phyloP scores from a whole-genome alignment of 2,113 vertebrate genomes.

The Aix galericulata region DNA sequence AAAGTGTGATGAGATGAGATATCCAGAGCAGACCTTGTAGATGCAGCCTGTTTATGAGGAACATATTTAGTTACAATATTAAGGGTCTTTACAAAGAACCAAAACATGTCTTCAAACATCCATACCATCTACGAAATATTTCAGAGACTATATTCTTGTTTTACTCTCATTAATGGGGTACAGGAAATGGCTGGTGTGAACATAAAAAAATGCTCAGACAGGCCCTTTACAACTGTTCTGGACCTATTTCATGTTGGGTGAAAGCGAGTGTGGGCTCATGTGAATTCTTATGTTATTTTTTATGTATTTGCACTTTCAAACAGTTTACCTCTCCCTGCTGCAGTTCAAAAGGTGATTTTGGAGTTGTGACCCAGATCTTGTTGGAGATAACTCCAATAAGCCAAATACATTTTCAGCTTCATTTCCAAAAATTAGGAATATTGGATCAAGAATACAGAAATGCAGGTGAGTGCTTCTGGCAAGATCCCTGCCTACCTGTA shows the following conservation, averaged over 20 bases:
- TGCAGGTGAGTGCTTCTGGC: background rate
- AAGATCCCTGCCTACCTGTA: background rate
- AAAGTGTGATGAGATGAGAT: background rate
- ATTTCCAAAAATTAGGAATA: background rate
- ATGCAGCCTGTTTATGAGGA: background rate
- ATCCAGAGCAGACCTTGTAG: background rate
- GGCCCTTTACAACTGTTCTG: background rate
- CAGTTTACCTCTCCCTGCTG: background rate
- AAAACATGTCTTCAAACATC: background rate
- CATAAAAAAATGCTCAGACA: background rate
- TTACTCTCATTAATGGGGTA: background rate
- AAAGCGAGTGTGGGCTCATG: background rate
- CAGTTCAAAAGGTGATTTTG: background rate
- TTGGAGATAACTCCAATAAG: accelerated
- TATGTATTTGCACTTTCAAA: background rate
- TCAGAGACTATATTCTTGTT: background rate
- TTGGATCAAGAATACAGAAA: background rate
- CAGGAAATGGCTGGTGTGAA: background rate
- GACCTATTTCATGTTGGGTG: background rate
- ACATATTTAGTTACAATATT: background rate
- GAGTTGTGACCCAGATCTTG: background rate
- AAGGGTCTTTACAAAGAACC: background rate
- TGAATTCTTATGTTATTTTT: background rate
- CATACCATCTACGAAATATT: background rate
- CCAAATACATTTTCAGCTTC: background rate